Evolutionary conservation across 2,797 vertebrate genomes (phyloP).

Genomic region (Podargus strigoides): DNA sequence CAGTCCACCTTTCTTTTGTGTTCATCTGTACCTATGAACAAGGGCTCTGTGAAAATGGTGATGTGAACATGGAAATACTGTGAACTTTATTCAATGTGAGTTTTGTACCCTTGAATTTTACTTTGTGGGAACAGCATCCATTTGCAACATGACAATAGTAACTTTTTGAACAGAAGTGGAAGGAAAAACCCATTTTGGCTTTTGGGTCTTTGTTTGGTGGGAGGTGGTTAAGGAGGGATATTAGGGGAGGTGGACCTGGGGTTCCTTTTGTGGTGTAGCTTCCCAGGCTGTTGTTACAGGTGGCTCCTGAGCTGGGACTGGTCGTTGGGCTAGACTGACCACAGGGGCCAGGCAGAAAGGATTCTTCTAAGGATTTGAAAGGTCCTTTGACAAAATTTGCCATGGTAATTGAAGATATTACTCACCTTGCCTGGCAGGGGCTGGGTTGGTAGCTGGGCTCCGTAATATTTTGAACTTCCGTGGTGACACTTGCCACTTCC

Average conservation of each 20-base stretch:
- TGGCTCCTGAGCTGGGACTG: not conserved
- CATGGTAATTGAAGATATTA: not conserved
- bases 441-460: not conserved
- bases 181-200: not conserved
- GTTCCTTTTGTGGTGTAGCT: not conserved
- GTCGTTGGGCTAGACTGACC: not conserved
- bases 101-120: not conserved
- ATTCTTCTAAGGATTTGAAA: not conserved
- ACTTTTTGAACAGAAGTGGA: not conserved
- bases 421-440: not conserved
- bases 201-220: not conserved
- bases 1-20: not conserved
- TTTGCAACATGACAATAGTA: not conserved
- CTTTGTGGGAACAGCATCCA: not conserved
- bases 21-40: not conserved
- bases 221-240: not conserved
- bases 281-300: not conserved
- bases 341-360: not conserved
- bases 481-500: not conserved
- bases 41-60: not conserved
- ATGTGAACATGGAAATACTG: not conserved
- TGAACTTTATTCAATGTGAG: not conserved
- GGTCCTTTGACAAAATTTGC: not conserved
- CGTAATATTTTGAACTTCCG: not conserved
- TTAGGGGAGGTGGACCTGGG: not conserved